Base-by-base conservation (phyloP, 1,140 invertebrate genomes). In the Drosophila varians region DNA sequence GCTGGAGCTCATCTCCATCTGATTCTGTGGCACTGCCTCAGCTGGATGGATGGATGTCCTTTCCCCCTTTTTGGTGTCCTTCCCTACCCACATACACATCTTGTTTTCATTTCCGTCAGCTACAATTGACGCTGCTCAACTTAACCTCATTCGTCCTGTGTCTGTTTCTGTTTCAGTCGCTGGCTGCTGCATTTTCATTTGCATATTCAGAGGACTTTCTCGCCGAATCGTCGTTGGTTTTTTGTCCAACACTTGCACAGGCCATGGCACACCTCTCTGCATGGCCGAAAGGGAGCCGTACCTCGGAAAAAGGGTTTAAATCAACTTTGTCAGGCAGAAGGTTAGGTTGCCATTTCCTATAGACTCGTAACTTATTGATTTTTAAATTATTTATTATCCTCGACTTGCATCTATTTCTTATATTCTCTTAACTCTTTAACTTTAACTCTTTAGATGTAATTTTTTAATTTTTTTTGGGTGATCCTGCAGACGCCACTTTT, bases 51-150 rank as follows among this genome's bases (percentile, higher is more conserved):
- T 38, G 55, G 16, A 60, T 28, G 52, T 18, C 31, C 46, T 34
- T 21, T 31, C 3, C 12, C 23, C 19, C 9, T 12, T 19, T 28
- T n/a, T n/a, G 7, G 5, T 7, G n/a, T 16, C 21, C 28, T 28
- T 25, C 21, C 68, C 14, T 31, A 48, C 46, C 47, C 56, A 28
- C 21, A 25, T 61, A 42, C 79, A 72, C 82, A 86, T 74, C 82
- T 87, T 87, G 82, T 83, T 87, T 87, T 87, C 83, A 87, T 87
- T 87, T 87, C 82, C 82, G 82, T 87, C 82, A 87, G 77, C 77
- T 87, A 87, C 82, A 87, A 87, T 87, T 87, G 82, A 87, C 82
- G 82, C 83, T 82, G 77, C 82, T 87, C 82, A 87, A 87, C 82
- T 87, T 87, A 87, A 87, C 82, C 82, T 87, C 82, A 82, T 87